A percentile compares a stretch with the other conserved stretches of the same genome.
These are phyloP conservation scores for Phaedon cochleariae DNA, from an alignment of 2,888 invertebrate species.

Conservation along the genomic window DNA sequence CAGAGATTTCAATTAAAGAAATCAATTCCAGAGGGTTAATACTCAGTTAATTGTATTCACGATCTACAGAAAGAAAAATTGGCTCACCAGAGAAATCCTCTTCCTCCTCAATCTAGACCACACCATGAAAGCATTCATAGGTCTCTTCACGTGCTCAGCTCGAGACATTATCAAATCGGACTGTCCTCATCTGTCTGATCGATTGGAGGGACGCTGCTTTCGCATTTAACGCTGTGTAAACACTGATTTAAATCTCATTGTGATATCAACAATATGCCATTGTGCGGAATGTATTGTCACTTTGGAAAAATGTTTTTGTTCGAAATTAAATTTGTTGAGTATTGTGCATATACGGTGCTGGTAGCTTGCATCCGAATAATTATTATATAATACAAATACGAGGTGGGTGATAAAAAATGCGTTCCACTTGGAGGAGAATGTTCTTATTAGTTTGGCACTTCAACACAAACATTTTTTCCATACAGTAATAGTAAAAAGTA, in stretches of 20 bases:
- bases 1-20: too few relatives aligned
- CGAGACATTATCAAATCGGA: slow-evolving; percentile 47
- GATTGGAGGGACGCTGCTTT: slow-evolving; percentile 51
- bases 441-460: too few relatives aligned
- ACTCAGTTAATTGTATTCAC: too few relatives aligned
- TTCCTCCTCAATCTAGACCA: slow-evolving; percentile 81
- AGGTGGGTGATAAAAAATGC: not conserved
- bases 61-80: too few relatives aligned
- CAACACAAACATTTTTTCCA: too few relatives aligned
- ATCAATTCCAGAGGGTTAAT: too few relatives aligned
- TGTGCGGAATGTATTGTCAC: slow-evolving; percentile 54
- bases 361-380: slow-evolving; percentile 22
- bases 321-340: slow-evolving; percentile 46
- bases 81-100: slow-evolving; percentile 71
- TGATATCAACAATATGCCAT: slow-evolving; percentile 56
- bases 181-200: slow-evolving; percentile 38
- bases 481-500: too few relatives aligned
- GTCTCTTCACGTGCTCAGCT: slow-evolving; percentile 70
- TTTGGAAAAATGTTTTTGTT: slow-evolving; percentile 51
- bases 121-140: slow-evolving; percentile 95
- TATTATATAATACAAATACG: slow-evolving; percentile 28
- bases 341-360: slow-evolving; percentile 33
- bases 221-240: slow-evolving; percentile 60
- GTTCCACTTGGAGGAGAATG: too few relatives aligned
- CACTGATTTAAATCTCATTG: slow-evolving; percentile 60